Evolutionary conservation across 2,113 vertebrate genomes (phyloP).

Genomic region (Anarhynchus alexandrinus): DNA sequence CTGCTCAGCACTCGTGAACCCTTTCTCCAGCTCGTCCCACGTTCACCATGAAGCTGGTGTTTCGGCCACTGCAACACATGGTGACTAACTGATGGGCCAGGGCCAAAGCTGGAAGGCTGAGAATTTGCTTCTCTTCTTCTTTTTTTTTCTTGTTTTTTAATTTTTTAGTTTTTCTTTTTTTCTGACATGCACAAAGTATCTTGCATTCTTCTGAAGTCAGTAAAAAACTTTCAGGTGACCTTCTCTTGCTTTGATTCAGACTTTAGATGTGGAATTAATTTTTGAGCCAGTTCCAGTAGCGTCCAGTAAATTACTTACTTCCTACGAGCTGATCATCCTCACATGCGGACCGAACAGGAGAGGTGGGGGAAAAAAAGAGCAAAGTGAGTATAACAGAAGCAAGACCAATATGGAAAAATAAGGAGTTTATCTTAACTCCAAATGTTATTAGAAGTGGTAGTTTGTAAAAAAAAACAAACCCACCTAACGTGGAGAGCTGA

Average conservation of each 20-base stretch:
- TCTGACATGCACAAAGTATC: not conserved
- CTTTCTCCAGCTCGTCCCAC: not conserved
- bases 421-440: not conserved
- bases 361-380: fast-evolving
- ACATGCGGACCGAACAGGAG: not conserved
- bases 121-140: not conserved
- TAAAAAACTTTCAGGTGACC: not conserved
- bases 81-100: not conserved
- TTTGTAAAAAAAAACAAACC: not conserved
- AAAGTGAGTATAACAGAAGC: not conserved
- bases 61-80: not conserved
- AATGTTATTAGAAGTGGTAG: not conserved
- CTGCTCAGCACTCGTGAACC: not conserved
- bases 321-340: not conserved
- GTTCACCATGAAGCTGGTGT: not conserved
- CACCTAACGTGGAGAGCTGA: not conserved
- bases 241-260: not conserved
- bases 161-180: not conserved
- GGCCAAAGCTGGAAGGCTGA: not conserved
- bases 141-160: not conserved
- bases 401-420: not conserved
- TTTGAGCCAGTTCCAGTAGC: not conserved
- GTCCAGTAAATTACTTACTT: not conserved
- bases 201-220: not conserved
- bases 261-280: not conserved